Conservation (phyloP, 2,888 invertebrate species). For the Oscheius sp. region DNA sequence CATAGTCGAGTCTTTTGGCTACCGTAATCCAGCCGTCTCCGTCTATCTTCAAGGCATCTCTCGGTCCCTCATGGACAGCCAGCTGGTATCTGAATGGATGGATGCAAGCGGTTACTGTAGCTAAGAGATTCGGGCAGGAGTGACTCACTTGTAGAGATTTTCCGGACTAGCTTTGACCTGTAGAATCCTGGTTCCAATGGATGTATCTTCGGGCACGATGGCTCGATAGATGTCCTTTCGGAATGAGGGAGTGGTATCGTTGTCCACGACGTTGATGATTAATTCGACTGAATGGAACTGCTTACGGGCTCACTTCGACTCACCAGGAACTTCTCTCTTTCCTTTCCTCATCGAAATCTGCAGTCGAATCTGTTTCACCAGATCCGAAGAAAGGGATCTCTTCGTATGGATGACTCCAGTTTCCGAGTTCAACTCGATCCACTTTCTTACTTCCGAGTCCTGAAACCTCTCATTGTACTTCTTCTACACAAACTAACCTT, state of each 20-base stretch:
- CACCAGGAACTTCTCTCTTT: slow-evolving; percentile 53
- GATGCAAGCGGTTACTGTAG: slow-evolving; percentile 14
- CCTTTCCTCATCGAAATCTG: slow-evolving; percentile 56
- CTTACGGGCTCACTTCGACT: not conserved
- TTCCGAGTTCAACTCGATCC: slow-evolving; percentile 48
- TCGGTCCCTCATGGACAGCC: slow-evolving; percentile 40
- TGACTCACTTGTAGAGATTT: slow-evolving; percentile 44
- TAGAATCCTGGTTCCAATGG: slow-evolving; percentile 42
- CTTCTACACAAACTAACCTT: slow-evolving; percentile 2
- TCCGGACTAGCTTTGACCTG: slow-evolving; percentile 38
- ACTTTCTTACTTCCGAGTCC: slow-evolving; percentile 44
- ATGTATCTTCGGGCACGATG: slow-evolving; percentile 40
- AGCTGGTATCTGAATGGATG: slow-evolving; percentile 43
- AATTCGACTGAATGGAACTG: slow-evolving; percentile 43
- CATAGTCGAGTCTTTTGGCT: slow-evolving; percentile 41
- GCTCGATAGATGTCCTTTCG: slow-evolving; percentile 39
- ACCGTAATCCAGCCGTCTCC: slow-evolving; percentile 37
- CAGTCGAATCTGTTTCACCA: slow-evolving; percentile 47
- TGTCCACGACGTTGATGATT: slow-evolving; percentile 56
- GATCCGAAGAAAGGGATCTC: slow-evolving; percentile 43
- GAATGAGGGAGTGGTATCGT: slow-evolving; percentile 47
- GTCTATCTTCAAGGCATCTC: slow-evolving; percentile 40
- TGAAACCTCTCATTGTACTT: not conserved
- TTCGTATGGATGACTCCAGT: slow-evolving; percentile 49
- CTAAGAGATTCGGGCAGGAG: not conserved